Base-by-base conservation (phyloP, 2,888 invertebrate species). In the Belgica antarctica region DNA sequence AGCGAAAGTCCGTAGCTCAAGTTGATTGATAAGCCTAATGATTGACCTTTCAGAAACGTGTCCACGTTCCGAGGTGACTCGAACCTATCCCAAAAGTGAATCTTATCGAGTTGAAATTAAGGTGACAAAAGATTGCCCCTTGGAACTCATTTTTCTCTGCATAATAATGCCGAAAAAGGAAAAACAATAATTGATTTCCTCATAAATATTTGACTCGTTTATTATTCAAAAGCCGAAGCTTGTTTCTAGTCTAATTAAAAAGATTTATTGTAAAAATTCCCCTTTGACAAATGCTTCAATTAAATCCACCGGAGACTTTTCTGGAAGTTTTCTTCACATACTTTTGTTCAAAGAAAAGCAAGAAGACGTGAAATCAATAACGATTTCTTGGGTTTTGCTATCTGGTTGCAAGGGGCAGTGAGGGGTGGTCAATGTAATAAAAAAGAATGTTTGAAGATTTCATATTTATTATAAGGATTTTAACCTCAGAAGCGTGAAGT, bases 301-400 rank as follows among this genome's bases (percentile, higher is more conserved):
- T 65, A 47, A 28, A 65, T 65, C 28, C 65, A 46, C 47, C 24
- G 59, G 19, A 59, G 59, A 27, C 12, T 17, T 52, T 52, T 52
- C 52, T 17, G 5, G 7, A 17, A 12, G 41, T 15, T 22, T 52
- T 52, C 19, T 2, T 52, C 22, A 22, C 52, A 22, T 52, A 22
- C 52, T 52, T 52, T 10, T n/a, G n/a, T n/a, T n/a, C n/a, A n/a
- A n/a, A 52, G 22, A 52, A 52, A 52, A 7, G 52, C 52, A 22
- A 52, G n/a, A n/a, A n/a, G 28, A 65, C 65, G 65, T 65, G 65
- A 65, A 65, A 47, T 65, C 47, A 65, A 65, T 65, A 65, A 65
- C 47, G 47, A 65, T 46, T 65, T 65, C 27, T 59, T n/a, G n/a
- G n/a, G n/a, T n/a, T 34, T 62, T 62, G 62, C 22, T 31, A 17